Evolutionary conservation across 2,888 invertebrate species (phyloP).

Genomic region (Tipula lateralis): DNA sequence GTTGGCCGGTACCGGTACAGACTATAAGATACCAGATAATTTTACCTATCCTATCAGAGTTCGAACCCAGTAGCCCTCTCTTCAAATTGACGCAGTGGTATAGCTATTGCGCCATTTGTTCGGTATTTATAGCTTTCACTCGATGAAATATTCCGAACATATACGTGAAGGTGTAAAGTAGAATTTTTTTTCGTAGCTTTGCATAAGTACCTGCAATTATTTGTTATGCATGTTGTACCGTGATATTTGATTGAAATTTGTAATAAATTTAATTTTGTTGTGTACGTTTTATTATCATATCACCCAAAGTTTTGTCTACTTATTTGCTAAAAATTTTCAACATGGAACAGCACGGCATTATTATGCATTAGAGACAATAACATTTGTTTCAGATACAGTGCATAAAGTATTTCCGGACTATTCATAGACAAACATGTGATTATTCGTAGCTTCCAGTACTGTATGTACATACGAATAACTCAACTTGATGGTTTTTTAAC

Average conservation of each 20-base stretch:
- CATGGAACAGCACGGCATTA: background rate
- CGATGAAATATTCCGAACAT: too few relatives aligned
- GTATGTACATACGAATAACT: background rate
- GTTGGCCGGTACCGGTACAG: too few relatives aligned
- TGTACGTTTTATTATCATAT: background rate
- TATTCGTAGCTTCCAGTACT: background rate
- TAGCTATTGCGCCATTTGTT: too few relatives aligned
- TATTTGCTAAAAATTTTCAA: background rate
- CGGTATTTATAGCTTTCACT: too few relatives aligned
- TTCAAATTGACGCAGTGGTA: too few relatives aligned
- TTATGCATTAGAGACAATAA: background rate
- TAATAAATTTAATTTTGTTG: background rate
- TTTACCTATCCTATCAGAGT: too few relatives aligned
- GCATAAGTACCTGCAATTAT: too few relatives aligned
- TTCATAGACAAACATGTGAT: background rate
- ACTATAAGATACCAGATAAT: too few relatives aligned
- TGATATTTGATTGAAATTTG: background rate
- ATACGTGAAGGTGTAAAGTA: too few relatives aligned
- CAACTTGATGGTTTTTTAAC: background rate
- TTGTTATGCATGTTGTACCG: too few relatives aligned
- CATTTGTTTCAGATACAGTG: background rate
- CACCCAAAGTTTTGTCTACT: background rate
- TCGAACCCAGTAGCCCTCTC: too few relatives aligned
- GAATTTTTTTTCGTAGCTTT: too few relatives aligned
- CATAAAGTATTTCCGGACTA: background rate